Base-by-base conservation (phyloP, 2,888 invertebrate genomes). In the Trachelus iudaicus region DNA sequence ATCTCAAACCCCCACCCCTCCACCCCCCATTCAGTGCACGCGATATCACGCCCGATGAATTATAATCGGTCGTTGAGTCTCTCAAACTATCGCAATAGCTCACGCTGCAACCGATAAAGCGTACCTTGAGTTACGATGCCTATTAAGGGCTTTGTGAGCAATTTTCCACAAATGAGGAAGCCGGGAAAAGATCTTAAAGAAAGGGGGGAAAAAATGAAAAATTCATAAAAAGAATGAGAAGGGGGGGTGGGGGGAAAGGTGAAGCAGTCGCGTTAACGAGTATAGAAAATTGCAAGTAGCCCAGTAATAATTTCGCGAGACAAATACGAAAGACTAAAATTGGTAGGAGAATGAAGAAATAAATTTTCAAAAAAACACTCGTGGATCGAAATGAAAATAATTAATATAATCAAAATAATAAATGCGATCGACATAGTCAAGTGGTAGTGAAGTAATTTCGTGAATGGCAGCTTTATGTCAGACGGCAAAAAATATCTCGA, bases 1-100 rank as follows among this genome's bases (percentile, higher is more conserved):
- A 33, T 34, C 11, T n/a, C 37, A 13, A n/a, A 23, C 37, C 15
- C 12, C 73, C 13, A 2, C 23, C 73, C 34, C 12, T 9, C 34
- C 31, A 1, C 35, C 37, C 9, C 12, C 3, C 23, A n/a, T 34
- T 13, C 74, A 11, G 37, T 15, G 15, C 34, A 73, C 30, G 40
- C 73, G 40, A 37, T 56, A 33, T 33, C 76, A 33, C 73, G 40
- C 56, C 71, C 31, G 31, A 34, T 34, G 71, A 73, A 34, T 34
- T 40, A 76, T 56, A 76, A 40, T 76, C 34, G 34, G 68, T 76
- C 23, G 33, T n/a, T 31, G 23, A 73, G 71, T 40, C 30, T 76
- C 56, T 76, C 30, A 56, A 68, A 34, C 56, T 34, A 73, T 15
- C 13, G 34, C 73, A 73, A 23, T 56, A 56, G 56, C 56, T 56